A percentile compares a stretch with the other conserved stretches of the same genome.
phyloP scores from a whole-genome alignment of 2,888 invertebrate species.

The Spisula solida region DNA sequence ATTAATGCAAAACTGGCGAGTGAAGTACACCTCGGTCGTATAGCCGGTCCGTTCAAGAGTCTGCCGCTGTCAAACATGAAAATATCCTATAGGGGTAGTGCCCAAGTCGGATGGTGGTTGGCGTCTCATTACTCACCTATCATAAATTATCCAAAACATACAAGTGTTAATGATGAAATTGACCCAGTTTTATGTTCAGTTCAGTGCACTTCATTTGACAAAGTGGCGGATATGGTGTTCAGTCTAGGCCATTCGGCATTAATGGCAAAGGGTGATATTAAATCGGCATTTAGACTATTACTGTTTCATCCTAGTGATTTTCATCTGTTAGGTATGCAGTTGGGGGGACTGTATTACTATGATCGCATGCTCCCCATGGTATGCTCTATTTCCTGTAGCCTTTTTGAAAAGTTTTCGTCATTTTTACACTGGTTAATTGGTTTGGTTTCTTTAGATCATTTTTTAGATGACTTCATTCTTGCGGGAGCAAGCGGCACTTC shows the following conservation, averaged over 20 bases:
- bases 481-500: not conserved
- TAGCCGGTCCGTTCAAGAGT: conserved; percentile 27
- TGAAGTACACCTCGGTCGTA: conserved; percentile 39
- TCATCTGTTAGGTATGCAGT: conserved; percentile 33
- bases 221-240: conserved; percentile 31
- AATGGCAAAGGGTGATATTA: conserved; percentile 42
- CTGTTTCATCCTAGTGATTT: conserved; percentile 37
- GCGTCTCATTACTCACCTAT: conserved; percentile 60
- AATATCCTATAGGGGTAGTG: conserved; percentile 21
- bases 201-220: conserved; percentile 41
- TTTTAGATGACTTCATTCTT: conserved; percentile 49
- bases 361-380: conserved; percentile 39
- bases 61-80: not conserved
- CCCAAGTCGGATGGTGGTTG: conserved; percentile 49
- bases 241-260: conserved; percentile 4
- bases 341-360: not conserved
- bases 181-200: conserved; percentile 11
- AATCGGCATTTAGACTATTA: conserved; percentile 27
- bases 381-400: not conserved
- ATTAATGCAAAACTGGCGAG: conserved; percentile 40
- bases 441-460: conserved; percentile 35
- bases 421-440: conserved; percentile 38
- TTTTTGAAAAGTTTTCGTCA: conserved; percentile 30
- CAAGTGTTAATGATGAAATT: conserved; percentile 59
- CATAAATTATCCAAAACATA: conserved; percentile 43